Conservation (phyloP, 2,797 vertebrate genomes). For the Momotus momota region DNA sequence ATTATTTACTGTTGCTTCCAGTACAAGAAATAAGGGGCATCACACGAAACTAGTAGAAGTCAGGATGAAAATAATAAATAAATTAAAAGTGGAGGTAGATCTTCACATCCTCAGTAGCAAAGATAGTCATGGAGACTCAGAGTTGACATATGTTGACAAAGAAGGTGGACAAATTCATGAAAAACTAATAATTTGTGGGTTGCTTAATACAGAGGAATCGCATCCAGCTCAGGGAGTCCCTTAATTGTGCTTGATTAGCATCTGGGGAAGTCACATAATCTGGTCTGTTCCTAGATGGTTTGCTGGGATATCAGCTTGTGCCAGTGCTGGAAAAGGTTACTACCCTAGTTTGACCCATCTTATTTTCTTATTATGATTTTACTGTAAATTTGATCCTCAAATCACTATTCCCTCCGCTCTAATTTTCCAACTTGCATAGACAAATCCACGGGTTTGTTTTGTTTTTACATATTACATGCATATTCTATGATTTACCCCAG, state of each 20-base stretch:
- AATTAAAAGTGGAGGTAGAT: fast-evolving
- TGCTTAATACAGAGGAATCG: background rate
- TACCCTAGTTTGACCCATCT: background rate
- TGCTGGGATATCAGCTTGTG: background rate
- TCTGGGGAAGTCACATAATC: background rate
- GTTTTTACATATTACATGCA: background rate
- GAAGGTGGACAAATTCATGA: background rate
- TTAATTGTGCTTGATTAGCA: background rate
- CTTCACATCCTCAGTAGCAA: background rate
- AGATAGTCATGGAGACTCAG: background rate
- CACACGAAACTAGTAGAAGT: background rate
- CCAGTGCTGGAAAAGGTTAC: background rate
- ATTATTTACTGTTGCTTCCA: background rate
- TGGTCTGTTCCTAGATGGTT: background rate
- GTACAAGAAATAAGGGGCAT: background rate
- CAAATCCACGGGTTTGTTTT: background rate
- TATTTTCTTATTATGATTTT: background rate
- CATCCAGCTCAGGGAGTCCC: background rate
- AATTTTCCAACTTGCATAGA: background rate
- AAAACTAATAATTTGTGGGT: background rate
- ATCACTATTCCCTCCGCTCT: background rate
- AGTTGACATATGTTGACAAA: background rate
- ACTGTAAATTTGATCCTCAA: background rate
- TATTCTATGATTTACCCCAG: background rate
- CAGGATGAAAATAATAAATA: background rate